A percentile compares a stretch with the other conserved stretches of the same genome.
These are phyloP conservation scores for Mnemiopsis leidyi DNA, from an alignment of 37 sponge, comb jelly and placozoan genomes.

Conservation along the genomic window DNA sequence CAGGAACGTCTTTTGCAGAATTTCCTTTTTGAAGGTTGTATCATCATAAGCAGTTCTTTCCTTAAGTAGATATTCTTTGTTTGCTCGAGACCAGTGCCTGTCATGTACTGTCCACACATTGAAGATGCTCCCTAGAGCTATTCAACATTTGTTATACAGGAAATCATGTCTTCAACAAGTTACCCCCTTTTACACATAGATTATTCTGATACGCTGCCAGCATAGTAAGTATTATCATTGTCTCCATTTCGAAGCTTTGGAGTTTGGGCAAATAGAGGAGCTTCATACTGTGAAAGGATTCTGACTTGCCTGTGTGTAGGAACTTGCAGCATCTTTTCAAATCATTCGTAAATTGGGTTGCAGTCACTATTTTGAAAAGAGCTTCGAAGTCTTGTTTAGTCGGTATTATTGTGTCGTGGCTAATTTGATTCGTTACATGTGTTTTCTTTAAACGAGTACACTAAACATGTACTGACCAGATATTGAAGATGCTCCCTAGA, in stretches of 20 bases:
- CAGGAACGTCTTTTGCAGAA: not conserved
- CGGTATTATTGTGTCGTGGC: too few species aligned
- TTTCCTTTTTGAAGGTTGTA: not conserved
- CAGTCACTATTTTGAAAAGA: too few species aligned
- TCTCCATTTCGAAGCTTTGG: slow-evolving; percentile 21
- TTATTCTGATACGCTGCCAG: not conserved
- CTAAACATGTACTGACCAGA: too few species aligned
- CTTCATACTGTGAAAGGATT: slow-evolving; percentile 21
- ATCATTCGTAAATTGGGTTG: too few species aligned
- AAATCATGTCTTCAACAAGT: not conserved
- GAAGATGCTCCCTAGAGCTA: too few species aligned
- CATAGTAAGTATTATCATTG: slow-evolving; percentile 23
- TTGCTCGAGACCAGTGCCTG: not conserved
- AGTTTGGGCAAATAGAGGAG: slow-evolving; percentile 15
- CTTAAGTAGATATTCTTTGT: not conserved
- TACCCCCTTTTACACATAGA: not conserved
- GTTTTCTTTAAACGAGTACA: too few species aligned
- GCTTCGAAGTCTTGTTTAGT: too few species aligned
- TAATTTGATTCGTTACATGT: too few species aligned
- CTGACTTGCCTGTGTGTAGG: not conserved
- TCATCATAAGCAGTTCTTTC: not conserved
- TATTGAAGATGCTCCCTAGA: too few species aligned
- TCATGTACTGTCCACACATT: too few species aligned
- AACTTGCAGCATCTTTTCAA: too few species aligned
- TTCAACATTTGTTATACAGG: too few species aligned